Base-by-base conservation (phyloP, 2,113 vertebrate genomes). In the Calidris pugnax region DNA sequence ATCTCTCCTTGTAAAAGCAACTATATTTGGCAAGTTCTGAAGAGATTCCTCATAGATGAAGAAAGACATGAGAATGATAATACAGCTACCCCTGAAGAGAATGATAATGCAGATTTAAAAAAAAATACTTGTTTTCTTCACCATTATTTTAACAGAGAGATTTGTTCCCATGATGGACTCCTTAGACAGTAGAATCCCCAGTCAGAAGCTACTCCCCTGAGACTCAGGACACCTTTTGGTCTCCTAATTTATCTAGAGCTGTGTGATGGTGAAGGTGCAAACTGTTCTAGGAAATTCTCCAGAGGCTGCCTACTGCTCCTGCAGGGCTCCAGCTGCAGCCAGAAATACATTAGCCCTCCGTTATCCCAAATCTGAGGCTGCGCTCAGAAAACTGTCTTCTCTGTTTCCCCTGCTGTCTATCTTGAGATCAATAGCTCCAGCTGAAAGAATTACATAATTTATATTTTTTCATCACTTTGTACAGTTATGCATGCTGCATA, bases 211-310 rank as follows among this genome's bases (percentile, higher is more conserved):
- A 12, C 16, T 78, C 43, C 67, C 83, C 73, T 60, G 73, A 93
- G 62, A 64, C 64, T 68, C 27, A 30, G 76, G 79, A 83, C 37
- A 33, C 59, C n/a, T 89, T 89, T 89, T 2, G 6, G 51, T 59
- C 35, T 95, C 43, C 69, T 87, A 37, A 47, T 93, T 68, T 89
- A 81, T 48, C 76, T 39, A 69, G 76, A 87, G 45, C 28, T 53
- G 7, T 68, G 23, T 21, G 47, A 50, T 48, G 14, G 57, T 35
- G 57, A 88, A 92, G 64, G 85, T 90, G 78, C 85, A 86, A 59
- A 94, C 32, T 88, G 73, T 89, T 85, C 66, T 81, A 88, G 75
- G 59, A 93, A 93, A 93, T 57, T 84, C 95, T 92, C 96, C 83
- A 92, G 88, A 82, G 80, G 53, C 75, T 87, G 69, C 76, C 80